Conservation (phyloP, 2,888 invertebrate genomes). For the Ectemnius cavifrons region DNA sequence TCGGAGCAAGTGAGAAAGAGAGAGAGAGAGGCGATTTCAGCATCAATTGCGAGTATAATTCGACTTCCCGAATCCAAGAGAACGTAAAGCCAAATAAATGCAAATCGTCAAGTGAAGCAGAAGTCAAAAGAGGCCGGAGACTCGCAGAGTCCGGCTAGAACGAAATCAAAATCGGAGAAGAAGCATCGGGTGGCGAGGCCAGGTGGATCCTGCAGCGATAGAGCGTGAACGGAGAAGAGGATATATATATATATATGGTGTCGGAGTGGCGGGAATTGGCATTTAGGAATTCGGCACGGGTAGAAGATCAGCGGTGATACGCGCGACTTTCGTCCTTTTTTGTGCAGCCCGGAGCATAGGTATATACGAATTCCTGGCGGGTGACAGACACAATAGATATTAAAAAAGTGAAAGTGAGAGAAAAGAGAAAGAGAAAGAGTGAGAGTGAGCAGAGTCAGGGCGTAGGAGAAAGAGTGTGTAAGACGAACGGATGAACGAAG, state of each 20-base stretch:
- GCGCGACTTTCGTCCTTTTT: not conserved
- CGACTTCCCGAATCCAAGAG: not conserved
- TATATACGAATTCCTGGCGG: not conserved
- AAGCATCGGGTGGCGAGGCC: constrained; percentile 2
- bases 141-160: not conserved
- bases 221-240: not conserved
- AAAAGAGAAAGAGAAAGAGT: constrained; percentile 36
- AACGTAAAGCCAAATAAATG: not conserved
- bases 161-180: not conserved
- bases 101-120: no score
- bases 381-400: constrained; percentile 4
- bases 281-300: not conserved
- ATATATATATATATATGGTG: no score
- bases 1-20: constrained; percentile 41
- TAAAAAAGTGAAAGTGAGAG: constrained; percentile 12
- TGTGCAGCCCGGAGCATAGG: not conserved
- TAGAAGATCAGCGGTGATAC: not conserved
- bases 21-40: constrained; percentile 41
- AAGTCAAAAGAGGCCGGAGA: not conserved
- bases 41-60: not conserved
- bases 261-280: not conserved
- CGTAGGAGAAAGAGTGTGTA: constrained; percentile 40
- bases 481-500: constrained; percentile 61
- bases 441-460: constrained; percentile 11
- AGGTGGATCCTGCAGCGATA: not conserved